Conservation (phyloP, 1,140 invertebrate species). For the Calliphora vicina region DNA sequence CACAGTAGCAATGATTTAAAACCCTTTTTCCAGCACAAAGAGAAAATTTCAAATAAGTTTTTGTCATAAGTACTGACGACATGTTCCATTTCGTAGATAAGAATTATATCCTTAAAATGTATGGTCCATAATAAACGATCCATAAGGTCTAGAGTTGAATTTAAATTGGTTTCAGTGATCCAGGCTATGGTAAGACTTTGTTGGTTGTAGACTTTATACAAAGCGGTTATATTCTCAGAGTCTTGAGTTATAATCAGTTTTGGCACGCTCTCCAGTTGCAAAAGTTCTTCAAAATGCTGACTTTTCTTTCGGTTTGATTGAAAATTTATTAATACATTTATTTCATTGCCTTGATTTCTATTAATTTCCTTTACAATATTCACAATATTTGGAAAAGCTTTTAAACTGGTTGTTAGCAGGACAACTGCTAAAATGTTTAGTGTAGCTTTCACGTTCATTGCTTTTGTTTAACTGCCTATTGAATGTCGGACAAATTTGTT, state of each 20-base stretch:
- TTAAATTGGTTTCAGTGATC: background rate
- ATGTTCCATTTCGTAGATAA: background rate
- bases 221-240: background rate
- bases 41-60: background rate
- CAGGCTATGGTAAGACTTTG: slow-evolving; percentile 1
- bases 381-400: background rate
- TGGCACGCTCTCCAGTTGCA: background rate
- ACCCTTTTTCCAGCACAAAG: background rate
- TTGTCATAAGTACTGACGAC: background rate
- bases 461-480: background rate
- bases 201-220: background rate
- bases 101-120: background rate
- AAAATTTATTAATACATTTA: background rate
- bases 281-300: background rate
- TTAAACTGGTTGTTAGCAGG: background rate
- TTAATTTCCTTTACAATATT: background rate
- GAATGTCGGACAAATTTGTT: too few species aligned
- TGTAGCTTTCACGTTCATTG: background rate
- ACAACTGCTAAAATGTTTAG: background rate
- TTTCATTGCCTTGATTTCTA: background rate
- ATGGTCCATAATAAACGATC: background rate
- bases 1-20: background rate
- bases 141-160: background rate
- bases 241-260: background rate
- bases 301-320: background rate